A percentile compares a stretch with the other conserved stretches of the same genome.
Evolutionary conservation across 2,888 invertebrate genomes (phyloP).

Genomic region (Cotesia congregata): DNA sequence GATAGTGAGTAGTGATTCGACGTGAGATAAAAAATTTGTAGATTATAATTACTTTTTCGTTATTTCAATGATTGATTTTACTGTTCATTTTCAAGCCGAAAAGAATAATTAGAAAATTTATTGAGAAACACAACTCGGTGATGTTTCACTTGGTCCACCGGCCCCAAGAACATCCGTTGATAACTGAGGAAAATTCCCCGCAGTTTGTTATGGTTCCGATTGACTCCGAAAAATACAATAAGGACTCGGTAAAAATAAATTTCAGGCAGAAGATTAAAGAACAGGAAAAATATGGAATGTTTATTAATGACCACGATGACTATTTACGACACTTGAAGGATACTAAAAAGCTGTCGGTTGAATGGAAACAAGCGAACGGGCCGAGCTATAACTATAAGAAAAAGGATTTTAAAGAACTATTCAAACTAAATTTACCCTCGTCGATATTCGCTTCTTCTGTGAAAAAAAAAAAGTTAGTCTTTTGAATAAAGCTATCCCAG

Average conservation of each 20-base stretch:
- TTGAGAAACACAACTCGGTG: conserved; percentile 91
- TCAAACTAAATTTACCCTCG: conserved; percentile 79
- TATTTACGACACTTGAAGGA: conserved; percentile 92
- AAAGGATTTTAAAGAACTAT: conserved; percentile 54
- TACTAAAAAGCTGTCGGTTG: conserved; percentile 72
- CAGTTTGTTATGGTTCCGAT: conserved; percentile 86
- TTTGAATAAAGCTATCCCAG: conserved; percentile 84
- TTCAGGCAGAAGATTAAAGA: conserved; percentile 73
- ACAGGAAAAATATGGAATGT: conserved; percentile 89
- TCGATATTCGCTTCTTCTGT: conserved; percentile 90
- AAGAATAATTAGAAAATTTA: conserved; percentile 83
- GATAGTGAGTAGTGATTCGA: not conserved
- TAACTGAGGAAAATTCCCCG: conserved; percentile 90
- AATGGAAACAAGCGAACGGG: conserved; percentile 71
- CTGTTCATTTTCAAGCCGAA: conserved; percentile 72
- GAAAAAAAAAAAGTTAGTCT: conserved; percentile 91
- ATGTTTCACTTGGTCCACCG: conserved; percentile 94
- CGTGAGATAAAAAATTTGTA: not conserved
- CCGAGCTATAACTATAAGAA: conserved; percentile 46
- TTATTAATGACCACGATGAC: conserved; percentile 95
- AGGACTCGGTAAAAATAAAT: no score
- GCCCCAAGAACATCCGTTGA: conserved; percentile 93
- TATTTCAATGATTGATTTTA: no score
- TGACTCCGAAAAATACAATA: conserved; percentile 54
- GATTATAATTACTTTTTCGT: not conserved